These are phyloP conservation scores for Helicolenus hilgendorfi DNA, from an alignment of 2,797 vertebrate species.

Conservation along the genomic window DNA sequence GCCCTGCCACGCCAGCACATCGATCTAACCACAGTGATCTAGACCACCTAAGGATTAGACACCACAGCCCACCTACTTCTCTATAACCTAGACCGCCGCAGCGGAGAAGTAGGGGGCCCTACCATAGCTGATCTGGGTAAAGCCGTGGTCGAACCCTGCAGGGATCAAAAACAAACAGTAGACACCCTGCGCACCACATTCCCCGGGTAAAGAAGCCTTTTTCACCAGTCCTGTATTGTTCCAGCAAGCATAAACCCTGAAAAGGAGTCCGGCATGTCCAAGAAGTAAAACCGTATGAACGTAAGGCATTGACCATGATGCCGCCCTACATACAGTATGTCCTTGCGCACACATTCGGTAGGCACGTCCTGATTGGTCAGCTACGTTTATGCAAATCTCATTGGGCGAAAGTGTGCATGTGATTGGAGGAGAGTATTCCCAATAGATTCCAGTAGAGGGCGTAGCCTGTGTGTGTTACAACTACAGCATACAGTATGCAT, in stretches of 20 bases:
- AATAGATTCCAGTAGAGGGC: neutral
- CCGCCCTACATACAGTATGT: too few species aligned
- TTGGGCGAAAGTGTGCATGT: neutral
- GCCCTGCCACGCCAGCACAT: neutral
- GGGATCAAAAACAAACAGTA: neutral
- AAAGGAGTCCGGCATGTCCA: too few species aligned
- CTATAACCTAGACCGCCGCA: neutral
- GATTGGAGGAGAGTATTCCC: neutral
- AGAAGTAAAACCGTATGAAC: too few species aligned
- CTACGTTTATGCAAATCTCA: neutral
- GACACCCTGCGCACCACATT: neutral
- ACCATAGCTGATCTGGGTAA: neutral
- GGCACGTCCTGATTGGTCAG: neutral
- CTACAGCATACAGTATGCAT: neutral
- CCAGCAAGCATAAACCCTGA: neutral
- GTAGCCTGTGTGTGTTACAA: neutral
- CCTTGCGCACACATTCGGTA: neutral
- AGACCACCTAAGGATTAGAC: neutral
- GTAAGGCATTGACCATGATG: too few species aligned
- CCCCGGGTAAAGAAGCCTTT: neutral
- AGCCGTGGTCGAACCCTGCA: neutral
- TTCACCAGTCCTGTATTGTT: neutral
- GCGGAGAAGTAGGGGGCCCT: neutral
- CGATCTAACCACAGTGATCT: neutral
- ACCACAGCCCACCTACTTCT: neutral